phyloP scores from a whole-genome alignment of 1,140 invertebrate genomes.

The Meteorus sp. region DNA sequence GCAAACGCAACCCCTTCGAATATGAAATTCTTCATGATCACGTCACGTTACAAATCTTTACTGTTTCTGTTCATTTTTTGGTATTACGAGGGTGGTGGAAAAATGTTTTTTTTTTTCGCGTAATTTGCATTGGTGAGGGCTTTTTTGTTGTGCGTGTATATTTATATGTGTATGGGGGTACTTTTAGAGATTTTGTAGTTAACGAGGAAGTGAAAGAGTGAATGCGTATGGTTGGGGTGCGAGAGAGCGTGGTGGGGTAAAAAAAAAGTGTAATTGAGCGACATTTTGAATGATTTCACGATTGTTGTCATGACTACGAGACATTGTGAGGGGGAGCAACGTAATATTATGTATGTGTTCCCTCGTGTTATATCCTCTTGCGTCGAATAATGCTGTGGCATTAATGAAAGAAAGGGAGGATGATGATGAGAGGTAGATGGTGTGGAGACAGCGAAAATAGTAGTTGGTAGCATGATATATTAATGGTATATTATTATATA shows the following conservation, averaged over 20 bases:
- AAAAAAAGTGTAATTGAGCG: conserved; percentile 29
- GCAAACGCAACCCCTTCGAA: conserved; percentile 12
- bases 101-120: too few relatives aligned
- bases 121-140: too few relatives aligned
- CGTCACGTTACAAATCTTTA: too few relatives aligned
- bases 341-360: conserved; percentile 11
- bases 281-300: conserved; percentile 11
- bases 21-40: conserved; percentile 24
- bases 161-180: too few relatives aligned
- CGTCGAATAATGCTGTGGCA: background rate
- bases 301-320: conserved; percentile 42
- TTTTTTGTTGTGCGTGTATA: too few relatives aligned
- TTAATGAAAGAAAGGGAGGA: background rate
- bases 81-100: too few relatives aligned
- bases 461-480: too few relatives aligned
- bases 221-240: too few relatives aligned
- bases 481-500: too few relatives aligned
- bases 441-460: too few relatives aligned
- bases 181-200: conserved; percentile 45
- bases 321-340: conserved; percentile 1
- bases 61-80: too few relatives aligned
- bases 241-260: conserved; percentile 40
- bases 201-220: conserved; percentile 40
- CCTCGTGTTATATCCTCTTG: too few relatives aligned
- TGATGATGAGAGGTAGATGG: background rate